Conservation (phyloP, 2,888 invertebrate genomes). For the Mellilla xanthometata region DNA sequence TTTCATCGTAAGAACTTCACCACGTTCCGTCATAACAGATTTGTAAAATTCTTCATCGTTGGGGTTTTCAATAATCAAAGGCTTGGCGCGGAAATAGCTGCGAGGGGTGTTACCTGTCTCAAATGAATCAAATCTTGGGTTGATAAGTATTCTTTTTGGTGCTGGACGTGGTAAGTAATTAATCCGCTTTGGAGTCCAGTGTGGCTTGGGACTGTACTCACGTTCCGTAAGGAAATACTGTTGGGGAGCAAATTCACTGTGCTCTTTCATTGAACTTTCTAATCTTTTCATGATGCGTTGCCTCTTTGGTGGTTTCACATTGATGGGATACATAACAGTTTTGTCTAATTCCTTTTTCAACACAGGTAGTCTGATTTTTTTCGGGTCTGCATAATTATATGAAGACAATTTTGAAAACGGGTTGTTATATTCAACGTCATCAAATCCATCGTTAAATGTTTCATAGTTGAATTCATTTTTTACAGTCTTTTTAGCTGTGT, state of each 20-base stretch:
- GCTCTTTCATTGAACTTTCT: constrained; percentile 36
- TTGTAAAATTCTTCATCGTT: constrained; percentile 36
- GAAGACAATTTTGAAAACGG: no score
- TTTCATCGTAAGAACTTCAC: constrained; percentile 34
- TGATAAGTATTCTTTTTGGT: constrained; percentile 31
- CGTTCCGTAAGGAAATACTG: constrained; percentile 1
- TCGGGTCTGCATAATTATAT: no score
- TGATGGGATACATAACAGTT: constrained; percentile 43
- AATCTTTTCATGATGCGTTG: constrained; percentile 42
- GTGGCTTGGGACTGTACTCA: background rate
- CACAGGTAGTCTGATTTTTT: no score
- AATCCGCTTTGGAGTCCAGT: constrained; percentile 10
- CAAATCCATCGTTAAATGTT: background rate
- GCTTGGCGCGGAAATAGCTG: constrained; percentile 33
- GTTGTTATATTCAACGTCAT: no score
- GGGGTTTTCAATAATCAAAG: constrained; percentile 33
- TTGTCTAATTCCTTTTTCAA: constrained; percentile 22
- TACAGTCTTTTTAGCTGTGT: background rate
- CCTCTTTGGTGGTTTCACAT: constrained; percentile 31
- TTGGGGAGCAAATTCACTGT: constrained; percentile 18
- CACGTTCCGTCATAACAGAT: constrained; percentile 31
- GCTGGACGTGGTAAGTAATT: constrained; percentile 15
- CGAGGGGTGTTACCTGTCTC: constrained; percentile 14
- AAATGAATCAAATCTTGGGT: constrained; percentile 41
- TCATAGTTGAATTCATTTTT: background rate